Conservation (phyloP, 2,797 vertebrate species). For the Chiroxiphia lanceolata region DNA sequence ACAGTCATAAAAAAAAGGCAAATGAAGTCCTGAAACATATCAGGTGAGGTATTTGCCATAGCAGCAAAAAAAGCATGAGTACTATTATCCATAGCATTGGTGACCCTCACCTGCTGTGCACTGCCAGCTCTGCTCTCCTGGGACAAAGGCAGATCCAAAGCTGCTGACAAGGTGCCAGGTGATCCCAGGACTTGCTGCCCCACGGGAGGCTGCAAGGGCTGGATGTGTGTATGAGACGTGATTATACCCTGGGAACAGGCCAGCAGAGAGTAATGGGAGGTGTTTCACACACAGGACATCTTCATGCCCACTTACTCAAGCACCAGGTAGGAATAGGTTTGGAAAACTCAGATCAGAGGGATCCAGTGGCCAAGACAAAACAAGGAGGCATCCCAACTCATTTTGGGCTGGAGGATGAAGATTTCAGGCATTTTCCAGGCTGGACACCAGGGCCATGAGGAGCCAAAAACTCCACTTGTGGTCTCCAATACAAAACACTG, state of each 20-base stretch:
- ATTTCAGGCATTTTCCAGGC: not conserved
- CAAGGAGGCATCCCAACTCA: not conserved
- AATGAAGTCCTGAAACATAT: not conserved
- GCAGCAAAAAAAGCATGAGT: not conserved
- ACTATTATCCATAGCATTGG: not conserved
- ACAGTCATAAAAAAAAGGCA: not conserved
- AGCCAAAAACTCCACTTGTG: not conserved
- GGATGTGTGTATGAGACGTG: not conserved
- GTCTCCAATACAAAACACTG: not conserved
- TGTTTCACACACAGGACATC: not conserved
- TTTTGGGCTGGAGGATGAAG: not conserved
- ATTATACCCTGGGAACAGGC: not conserved
- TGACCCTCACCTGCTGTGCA: not conserved
- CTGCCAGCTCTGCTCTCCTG: not conserved
- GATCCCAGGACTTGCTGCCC: not conserved
- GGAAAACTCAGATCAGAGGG: not conserved
- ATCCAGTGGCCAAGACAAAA: not conserved
- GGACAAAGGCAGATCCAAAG: not conserved
- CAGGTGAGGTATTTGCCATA: not conserved
- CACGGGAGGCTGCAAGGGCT: not conserved
- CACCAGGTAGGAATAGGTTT: not conserved
- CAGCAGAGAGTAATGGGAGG: not conserved
- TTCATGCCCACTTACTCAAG: not conserved
- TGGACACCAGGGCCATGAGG: not conserved
- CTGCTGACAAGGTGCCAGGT: not conserved